These are phyloP conservation scores for Patella depressa DNA, from an alignment of 2,888 invertebrate species.

Conservation along the genomic window DNA sequence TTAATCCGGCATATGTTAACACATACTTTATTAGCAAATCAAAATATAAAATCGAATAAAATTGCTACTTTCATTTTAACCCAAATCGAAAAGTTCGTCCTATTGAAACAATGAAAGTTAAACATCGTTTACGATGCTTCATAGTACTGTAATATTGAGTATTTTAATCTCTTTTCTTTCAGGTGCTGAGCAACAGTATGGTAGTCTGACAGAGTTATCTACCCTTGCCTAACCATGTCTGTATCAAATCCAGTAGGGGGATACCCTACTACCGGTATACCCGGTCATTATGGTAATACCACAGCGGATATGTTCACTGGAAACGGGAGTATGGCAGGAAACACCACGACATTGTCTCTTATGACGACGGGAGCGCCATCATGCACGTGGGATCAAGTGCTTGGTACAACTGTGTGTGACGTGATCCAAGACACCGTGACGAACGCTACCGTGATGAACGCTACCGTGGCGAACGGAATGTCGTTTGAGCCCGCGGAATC, in stretches of 20 bases:
- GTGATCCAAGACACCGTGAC: not conserved
- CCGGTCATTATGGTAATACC: not conserved
- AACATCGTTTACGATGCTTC: too few species aligned
- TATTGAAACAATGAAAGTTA: too few species aligned
- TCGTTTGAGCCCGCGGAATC: conserved; percentile 75
- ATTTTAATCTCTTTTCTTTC: too few species aligned
- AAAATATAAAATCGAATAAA: too few species aligned
- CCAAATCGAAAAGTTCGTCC: too few species aligned
- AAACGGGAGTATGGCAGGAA: not conserved
- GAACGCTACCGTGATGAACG: not conserved
- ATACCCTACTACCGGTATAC: not conserved
- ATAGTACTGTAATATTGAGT: too few species aligned
- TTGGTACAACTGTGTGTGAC: not conserved
- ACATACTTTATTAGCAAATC: too few species aligned
- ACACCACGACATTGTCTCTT: conserved; percentile 11
- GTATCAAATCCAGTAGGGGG: not conserved
- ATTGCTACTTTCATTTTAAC: too few species aligned
- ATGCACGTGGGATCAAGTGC: conserved; percentile 8
- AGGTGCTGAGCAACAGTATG: too few species aligned
- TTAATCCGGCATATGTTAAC: too few species aligned
- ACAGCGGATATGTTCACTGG: not conserved
- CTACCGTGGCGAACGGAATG: not conserved
- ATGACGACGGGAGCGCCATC: conserved; percentile 27
- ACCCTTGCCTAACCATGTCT: not conserved
- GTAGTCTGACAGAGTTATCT: too few species aligned